Percentiles rank a stretch among this genome's conserved stretches.
Conservation (phyloP, 1,140 invertebrate species). For the Spodoptera frugiperda region DNA sequence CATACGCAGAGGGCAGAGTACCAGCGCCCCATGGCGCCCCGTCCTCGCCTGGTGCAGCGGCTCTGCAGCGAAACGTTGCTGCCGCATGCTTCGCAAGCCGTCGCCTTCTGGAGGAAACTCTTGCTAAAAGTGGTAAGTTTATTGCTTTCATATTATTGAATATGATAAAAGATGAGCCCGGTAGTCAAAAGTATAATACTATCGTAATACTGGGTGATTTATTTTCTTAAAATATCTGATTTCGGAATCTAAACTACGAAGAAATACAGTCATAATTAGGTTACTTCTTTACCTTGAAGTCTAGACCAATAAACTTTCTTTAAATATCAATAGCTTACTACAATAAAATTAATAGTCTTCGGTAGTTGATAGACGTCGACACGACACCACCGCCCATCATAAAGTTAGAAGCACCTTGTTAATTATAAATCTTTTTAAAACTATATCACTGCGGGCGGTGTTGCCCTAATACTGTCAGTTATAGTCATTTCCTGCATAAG, state of each 20-base stretch:
- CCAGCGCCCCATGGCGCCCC: slow-evolving; percentile 80
- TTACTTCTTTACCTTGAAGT: no score
- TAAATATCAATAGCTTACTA: background rate
- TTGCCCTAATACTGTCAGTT: slow-evolving; percentile 20
- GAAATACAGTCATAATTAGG: no score
- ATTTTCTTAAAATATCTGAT: background rate
- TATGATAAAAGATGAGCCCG: no score
- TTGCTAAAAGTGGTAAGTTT: slow-evolving; percentile 88
- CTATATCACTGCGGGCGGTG: background rate
- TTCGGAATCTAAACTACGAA: background rate
- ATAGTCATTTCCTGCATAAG: slow-evolving; percentile 16
- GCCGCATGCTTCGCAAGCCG: slow-evolving; percentile 85
- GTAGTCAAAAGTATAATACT: no score
- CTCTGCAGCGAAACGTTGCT: slow-evolving; percentile 70
- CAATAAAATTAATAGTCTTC: background rate
- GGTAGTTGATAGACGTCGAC: slow-evolving; percentile 8
- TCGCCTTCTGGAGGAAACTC: slow-evolving; percentile 91
- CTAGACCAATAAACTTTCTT: background rate
- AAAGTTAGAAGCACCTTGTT: slow-evolving; percentile 21
- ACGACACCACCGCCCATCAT: background rate
- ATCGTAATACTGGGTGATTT: no score
- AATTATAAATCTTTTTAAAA: slow-evolving; percentile 26
- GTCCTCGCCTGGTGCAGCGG: slow-evolving; percentile 81
- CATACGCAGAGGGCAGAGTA: slow-evolving; percentile 70
- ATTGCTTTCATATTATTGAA: background rate